Evolutionary conservation across 2,797 vertebrate genomes (phyloP), one percentile per base, ranked within the genome.

Genomic region (Sparus aurata): DNA sequence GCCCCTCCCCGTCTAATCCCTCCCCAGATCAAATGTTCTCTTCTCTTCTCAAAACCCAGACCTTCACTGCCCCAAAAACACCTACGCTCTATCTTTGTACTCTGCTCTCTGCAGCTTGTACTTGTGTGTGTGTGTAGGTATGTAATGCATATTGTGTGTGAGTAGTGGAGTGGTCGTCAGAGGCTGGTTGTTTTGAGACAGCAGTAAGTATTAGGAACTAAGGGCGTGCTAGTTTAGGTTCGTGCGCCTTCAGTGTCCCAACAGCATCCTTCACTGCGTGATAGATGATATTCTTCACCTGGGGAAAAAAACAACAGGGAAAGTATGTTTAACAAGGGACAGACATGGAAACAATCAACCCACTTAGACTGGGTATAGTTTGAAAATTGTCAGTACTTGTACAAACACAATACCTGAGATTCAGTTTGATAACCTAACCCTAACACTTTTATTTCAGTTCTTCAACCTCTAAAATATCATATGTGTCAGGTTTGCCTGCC

Each of bases 221-320:
- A 1, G 98, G 97, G 82, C 98, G 96, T 67, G 95, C 96, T 92
- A 99, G 92, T 94, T 98, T 99, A 77, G 97, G 95, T 93, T 99
- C 98, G 4, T 99, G 97, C 90, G 97, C 96, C 94, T 97, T 98
- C 91, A 99, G 96, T 69, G 98, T 99, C 92, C 98, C 98, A 77
- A 99, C 97, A 30, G 98, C 97, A 57, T 99, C 98, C 95, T 99
- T 99, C 93, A 99, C 98, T 77, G 98, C 98, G 2, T 99, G 98
- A 94, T 99, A 99, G 90, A 99, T 99, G 94, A 99, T 99, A 93
- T 99, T 99, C 95, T 99, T 99, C 95, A 99, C 98, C 98, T 99
- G 93, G 49, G 65, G 77, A 72, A 84, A 77, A 73, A 58, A n/a
- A 53, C 23, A 13, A 83, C 25, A 72, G 22, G 12, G 47, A n/a